Evolutionary conservation across 2,888 invertebrate genomes (phyloP).

Genomic region (Cephus rjabovi): DNA sequence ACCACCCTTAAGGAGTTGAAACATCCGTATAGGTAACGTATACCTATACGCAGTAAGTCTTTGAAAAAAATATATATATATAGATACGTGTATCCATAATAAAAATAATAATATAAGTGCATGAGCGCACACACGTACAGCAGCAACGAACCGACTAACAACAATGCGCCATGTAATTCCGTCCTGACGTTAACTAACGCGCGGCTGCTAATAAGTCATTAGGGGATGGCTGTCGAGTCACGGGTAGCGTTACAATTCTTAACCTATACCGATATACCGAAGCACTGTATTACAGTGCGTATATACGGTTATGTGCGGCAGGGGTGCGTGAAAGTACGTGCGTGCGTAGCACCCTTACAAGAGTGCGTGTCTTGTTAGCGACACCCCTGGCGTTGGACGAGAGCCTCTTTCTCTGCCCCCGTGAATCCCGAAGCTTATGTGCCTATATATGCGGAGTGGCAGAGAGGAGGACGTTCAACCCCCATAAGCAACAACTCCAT

Average conservation of each 20-base stretch:
- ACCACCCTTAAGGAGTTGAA: neutral
- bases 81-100: neutral
- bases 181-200: slow-evolving; percentile 53
- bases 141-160: neutral
- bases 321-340: slow-evolving; percentile 22
- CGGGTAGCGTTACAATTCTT: slow-evolving; percentile 41
- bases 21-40: neutral
- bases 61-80: neutral
- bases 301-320: slow-evolving; percentile 1
- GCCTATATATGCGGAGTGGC: neutral
- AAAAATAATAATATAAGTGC: neutral
- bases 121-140: neutral
- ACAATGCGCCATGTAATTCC: neutral
- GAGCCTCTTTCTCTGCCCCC: slow-evolving; percentile 45
- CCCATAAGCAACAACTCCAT: neutral
- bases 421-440: neutral
- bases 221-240: slow-evolving; percentile 51
- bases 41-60: neutral
- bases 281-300: neutral
- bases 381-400: slow-evolving; percentile 64
- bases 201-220: slow-evolving; percentile 63
- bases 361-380: slow-evolving; percentile 64
- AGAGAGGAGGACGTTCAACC: neutral
- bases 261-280: slow-evolving; percentile 32
- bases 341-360: slow-evolving; percentile 49